Evolutionary conservation across 2,113 vertebrate species (phyloP).

Genomic region (Xiphophorus hellerii): DNA sequence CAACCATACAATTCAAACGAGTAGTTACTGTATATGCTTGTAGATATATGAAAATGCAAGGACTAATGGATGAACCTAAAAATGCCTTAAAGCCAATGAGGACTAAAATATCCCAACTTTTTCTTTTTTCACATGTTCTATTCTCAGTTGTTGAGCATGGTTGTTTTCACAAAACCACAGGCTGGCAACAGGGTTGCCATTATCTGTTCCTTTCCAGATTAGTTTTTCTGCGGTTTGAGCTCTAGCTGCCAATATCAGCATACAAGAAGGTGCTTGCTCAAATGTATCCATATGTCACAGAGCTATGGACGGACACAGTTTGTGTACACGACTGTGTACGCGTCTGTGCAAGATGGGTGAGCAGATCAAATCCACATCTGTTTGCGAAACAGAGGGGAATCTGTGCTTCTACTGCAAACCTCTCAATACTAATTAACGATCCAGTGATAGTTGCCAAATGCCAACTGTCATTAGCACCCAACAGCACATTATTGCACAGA

Average conservation of each 20-base stretch:
- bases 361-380: constrained; percentile 82
- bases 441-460: constrained; percentile 74
- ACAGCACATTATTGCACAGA: constrained; percentile 65
- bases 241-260: constrained; percentile 48
- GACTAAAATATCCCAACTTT: background rate
- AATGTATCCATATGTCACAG: constrained; percentile 61
- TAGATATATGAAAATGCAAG: too few species aligned
- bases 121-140: too few species aligned
- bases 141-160: too few species aligned
- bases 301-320: constrained; percentile 38
- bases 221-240: constrained; percentile 29
- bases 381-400: constrained; percentile 71
- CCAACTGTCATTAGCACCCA: constrained; percentile 75
- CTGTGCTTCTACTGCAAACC: constrained; percentile 72
- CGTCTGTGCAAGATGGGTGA: constrained; percentile 49
- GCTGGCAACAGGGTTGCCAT: background rate
- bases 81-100: background rate
- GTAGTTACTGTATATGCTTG: too few species aligned
- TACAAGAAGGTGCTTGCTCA: constrained; percentile 36
- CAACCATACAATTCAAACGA: too few species aligned
- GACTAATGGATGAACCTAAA: background rate
- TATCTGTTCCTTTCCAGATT: constrained; percentile 22
- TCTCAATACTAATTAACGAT: constrained; percentile 84
- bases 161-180: constrained; percentile 10
- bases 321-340: constrained; percentile 9